phyloP scores from a whole-genome alignment of 2,113 vertebrate species.

The Cercopithecus mona region DNA sequence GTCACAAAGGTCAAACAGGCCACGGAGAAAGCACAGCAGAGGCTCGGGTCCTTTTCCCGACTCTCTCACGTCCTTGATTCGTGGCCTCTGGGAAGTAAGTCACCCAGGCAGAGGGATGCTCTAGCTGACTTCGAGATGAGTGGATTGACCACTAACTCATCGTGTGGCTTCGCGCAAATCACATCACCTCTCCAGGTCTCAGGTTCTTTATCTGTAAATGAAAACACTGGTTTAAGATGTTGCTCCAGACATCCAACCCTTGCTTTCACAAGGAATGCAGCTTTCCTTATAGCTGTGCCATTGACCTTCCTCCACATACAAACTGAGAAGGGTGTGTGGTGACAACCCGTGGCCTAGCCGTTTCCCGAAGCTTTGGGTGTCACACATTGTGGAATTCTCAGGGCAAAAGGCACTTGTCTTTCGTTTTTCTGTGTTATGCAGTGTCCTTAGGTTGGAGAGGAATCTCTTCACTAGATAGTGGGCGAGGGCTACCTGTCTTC shows the following conservation, averaged over 20 bases:
- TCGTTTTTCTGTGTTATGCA: not conserved
- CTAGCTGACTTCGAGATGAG: no score
- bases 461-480: not conserved
- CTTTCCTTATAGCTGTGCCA: not conserved
- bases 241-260: not conserved
- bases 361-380: not conserved
- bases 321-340: not conserved
- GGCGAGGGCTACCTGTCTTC: not conserved
- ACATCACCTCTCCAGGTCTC: not conserved
- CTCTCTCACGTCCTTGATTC: not conserved
- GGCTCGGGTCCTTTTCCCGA: not conserved
- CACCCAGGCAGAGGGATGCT: not conserved
- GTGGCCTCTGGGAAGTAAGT: not conserved
- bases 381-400: not conserved
- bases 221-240: not conserved
- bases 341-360: not conserved
- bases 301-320: not conserved
- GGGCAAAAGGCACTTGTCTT: not conserved
- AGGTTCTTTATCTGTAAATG: not conserved
- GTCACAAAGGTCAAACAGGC: not conserved
- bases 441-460: not conserved
- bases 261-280: not conserved
- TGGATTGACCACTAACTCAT: not conserved
- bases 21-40: accelerated
- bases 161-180: not conserved